phyloP scores from a whole-genome alignment of 2,113 vertebrate species.

The Phoenicopterus ruber region DNA sequence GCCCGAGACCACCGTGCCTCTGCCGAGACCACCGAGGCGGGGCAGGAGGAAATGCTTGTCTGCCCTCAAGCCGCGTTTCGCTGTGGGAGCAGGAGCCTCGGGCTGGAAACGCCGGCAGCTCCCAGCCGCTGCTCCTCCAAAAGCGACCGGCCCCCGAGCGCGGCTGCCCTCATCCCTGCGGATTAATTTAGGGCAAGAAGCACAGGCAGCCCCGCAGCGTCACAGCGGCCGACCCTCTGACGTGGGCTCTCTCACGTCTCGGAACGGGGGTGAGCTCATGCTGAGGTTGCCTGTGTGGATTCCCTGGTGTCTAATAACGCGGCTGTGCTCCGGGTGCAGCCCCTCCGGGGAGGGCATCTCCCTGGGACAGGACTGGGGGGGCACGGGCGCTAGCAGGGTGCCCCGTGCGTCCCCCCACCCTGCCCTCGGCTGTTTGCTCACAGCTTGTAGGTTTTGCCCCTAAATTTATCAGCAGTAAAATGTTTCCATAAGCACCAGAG shows the following conservation, averaged over 20 bases:
- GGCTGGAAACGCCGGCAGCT: not conserved
- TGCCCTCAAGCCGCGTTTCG: not conserved
- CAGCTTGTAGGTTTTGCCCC: not conserved
- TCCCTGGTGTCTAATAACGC: not conserved
- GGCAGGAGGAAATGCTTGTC: not conserved
- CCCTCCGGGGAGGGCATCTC: not conserved
- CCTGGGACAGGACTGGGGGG: not conserved
- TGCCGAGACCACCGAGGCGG: not conserved
- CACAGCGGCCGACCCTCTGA: not conserved
- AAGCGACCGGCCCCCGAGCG: not conserved
- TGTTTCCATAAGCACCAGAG: slow-evolving; percentile 67
- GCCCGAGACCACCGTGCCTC: not conserved
- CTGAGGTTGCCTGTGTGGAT: not conserved
- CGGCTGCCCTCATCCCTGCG: not conserved
- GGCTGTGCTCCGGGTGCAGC: not conserved
- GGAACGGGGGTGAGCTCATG: not conserved
- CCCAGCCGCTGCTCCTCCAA: not conserved
- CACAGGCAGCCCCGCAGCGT: not conserved
- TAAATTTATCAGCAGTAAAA: slow-evolving; percentile 65
- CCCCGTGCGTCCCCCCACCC: too few species aligned
- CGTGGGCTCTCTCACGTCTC: not conserved
- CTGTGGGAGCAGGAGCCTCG: not conserved
- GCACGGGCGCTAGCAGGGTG: not conserved
- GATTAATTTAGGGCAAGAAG: not conserved
- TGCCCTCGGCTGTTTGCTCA: not conserved